These are phyloP conservation scores for Cydia strobilella DNA, from an alignment of 1,140 invertebrate genomes.

Conservation along the genomic window DNA sequence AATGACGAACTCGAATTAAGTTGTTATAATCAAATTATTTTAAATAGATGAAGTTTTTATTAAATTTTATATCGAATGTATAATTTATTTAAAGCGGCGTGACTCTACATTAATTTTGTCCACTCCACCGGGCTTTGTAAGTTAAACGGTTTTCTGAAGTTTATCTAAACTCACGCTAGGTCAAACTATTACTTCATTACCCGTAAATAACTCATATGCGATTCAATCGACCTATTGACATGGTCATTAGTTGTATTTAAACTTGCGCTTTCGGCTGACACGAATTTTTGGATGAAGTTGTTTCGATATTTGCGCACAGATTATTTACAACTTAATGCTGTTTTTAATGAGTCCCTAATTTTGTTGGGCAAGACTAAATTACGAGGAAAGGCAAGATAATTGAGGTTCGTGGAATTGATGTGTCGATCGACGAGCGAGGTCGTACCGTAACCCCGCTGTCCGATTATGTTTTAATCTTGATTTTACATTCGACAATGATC, in stretches of 20 bases:
- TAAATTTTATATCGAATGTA: slow-evolving; percentile 15
- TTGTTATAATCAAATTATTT: slow-evolving; percentile 31
- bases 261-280: not conserved
- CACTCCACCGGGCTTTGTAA: not conserved
- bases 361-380: slow-evolving; percentile 20
- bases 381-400: slow-evolving; percentile 18
- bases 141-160: slow-evolving; percentile 24
- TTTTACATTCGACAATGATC: slow-evolving; percentile 50
- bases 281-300: not conserved
- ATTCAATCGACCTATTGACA: not conserved
- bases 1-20: slow-evolving; percentile 31
- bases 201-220: not conserved
- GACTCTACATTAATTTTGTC: slow-evolving; percentile 10
- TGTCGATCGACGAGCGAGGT: slow-evolving; percentile 33
- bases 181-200: not conserved
- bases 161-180: not conserved
- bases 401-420: slow-evolving; percentile 24
- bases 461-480: slow-evolving; percentile 56
- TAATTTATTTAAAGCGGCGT: slow-evolving; percentile 27
- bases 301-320: not conserved
- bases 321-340: slow-evolving; percentile 7
- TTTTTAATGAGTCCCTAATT: slow-evolving; percentile 27
- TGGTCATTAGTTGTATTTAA: not conserved
- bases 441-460: slow-evolving; percentile 37
- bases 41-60: slow-evolving; percentile 28